Conservation (phyloP, 2,888 invertebrate species). For the Crepidodera aurea region DNA sequence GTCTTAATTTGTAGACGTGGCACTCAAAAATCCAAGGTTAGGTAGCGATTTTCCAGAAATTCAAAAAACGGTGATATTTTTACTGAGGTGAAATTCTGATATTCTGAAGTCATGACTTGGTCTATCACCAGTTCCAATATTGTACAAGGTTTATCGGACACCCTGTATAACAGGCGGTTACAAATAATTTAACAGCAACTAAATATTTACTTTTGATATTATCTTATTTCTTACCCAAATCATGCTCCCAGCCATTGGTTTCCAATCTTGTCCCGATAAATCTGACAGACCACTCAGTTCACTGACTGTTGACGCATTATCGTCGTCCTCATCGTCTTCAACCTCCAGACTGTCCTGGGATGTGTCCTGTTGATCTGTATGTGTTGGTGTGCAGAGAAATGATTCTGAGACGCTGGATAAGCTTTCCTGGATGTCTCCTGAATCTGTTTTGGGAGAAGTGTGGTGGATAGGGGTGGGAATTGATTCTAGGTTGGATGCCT, state of each 20-base stretch:
- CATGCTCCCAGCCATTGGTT: slow-evolving; percentile 67
- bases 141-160: too few species aligned
- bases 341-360: slow-evolving; percentile 54
- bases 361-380: slow-evolving; percentile 50
- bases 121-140: too few species aligned
- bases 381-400: slow-evolving; percentile 46
- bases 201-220: too few species aligned
- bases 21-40: too few species aligned
- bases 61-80: too few species aligned
- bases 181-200: too few species aligned
- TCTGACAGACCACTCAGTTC: slow-evolving; percentile 71
- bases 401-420: slow-evolving; percentile 47
- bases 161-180: too few species aligned
- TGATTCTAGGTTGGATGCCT: slow-evolving; percentile 55
- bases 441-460: slow-evolving; percentile 49
- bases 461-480: slow-evolving; percentile 50
- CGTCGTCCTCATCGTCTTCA: slow-evolving; percentile 46
- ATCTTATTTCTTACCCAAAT: slow-evolving; percentile 61
- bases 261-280: slow-evolving; percentile 75
- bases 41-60: too few species aligned
- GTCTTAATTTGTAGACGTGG: too few species aligned
- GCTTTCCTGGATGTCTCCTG: slow-evolving; percentile 46
- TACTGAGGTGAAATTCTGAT: too few species aligned
- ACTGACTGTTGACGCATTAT: slow-evolving; percentile 64
- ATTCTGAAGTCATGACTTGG: too few species aligned